Evolutionary conservation across 2,797 vertebrate species (phyloP).

Genomic region (Pogonophryne albipinna): DNA sequence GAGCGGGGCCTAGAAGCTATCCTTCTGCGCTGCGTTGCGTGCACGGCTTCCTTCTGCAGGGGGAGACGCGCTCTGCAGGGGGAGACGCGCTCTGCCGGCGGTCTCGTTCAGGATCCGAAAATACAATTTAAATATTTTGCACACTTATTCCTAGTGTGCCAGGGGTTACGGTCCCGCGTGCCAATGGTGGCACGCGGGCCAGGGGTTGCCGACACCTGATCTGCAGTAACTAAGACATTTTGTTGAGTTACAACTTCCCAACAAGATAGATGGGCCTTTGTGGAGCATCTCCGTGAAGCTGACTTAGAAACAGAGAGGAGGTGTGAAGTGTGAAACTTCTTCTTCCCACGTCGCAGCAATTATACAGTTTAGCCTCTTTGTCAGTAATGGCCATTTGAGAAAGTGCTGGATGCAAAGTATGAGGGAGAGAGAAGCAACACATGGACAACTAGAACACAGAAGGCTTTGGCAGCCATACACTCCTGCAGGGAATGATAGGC

Average conservation of each 20-base stretch:
- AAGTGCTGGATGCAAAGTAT: slow-evolving; percentile 30
- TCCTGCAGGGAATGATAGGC: slow-evolving; percentile 68
- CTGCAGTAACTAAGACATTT: no score
- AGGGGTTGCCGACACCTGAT: no score
- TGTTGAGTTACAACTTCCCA: background rate
- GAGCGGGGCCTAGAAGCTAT: no score
- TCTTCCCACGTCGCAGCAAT: slow-evolving; percentile 42
- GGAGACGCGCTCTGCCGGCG: no score
- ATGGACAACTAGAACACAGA: slow-evolving; percentile 73
- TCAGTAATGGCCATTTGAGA: slow-evolving; percentile 61
- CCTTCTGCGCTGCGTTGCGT: no score
- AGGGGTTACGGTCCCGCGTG: no score
- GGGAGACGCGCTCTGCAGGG: no score
- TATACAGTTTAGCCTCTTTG: slow-evolving; percentile 45
- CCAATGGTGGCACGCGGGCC: no score
- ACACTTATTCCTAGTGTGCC: no score
- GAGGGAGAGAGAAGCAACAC: slow-evolving; percentile 37
- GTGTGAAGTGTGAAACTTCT: slow-evolving; percentile 54
- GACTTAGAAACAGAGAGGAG: slow-evolving; percentile 32
- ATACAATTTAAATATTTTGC: no score
- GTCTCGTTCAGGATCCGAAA: no score
- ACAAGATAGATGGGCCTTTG: slow-evolving; percentile 34
- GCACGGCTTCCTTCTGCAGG: no score
- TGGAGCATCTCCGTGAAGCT: slow-evolving; percentile 28
- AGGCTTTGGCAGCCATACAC: slow-evolving; percentile 67